Base-by-base conservation (phyloP, 2,888 invertebrate species). In the Scaptomyza flava region DNA sequence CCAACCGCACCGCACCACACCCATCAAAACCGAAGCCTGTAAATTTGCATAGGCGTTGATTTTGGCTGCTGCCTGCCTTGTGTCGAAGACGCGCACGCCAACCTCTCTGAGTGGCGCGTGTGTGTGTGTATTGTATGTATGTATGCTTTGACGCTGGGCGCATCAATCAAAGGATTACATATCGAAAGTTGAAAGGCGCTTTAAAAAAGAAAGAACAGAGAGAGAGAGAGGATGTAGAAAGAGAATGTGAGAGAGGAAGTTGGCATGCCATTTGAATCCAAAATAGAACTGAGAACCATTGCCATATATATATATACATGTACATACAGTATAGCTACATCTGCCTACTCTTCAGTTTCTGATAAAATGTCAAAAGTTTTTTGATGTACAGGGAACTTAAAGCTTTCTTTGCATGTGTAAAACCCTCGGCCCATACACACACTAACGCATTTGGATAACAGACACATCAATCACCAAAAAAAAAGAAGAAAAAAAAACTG, bases 111-210 rank as follows among this genome's bases (percentile, higher is more conserved):
- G 66, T 60, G 64, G 63, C 61, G 31, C 30, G 31, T 20, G 36
- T 45, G 43, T 14, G n/a, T 41, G 34, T 48, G 50, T 36, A 23
- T n/a, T n/a, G 34, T 43, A 57, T 59, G 9, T 64, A 38, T 58
- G 38, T 51, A 30, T 72, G 68, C 77, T 72, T 74, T 72, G 82
- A 59, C 41, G 82, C 60, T 76, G 62, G 63, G 68, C 85, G 72
- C 89, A 84, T 84, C 84, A 84, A 84, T 84, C 84, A 84, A 84
- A 84, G 89, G 84, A 84, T 84, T 84, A 84, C 87, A 84, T 84
- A 84, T 84, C 89, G 84, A 88, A 87, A 79, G 74, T 79, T 76
- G 87, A 79, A 87, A 84, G 84, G 67, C 68, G 76, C 75, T 70
- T 70, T 79, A 77, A 48, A 67, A 79, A 81, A 83, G 6, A 27